Base-by-base conservation (phyloP, 2,797 vertebrate species). In the Heterohyrax brucei region DNA sequence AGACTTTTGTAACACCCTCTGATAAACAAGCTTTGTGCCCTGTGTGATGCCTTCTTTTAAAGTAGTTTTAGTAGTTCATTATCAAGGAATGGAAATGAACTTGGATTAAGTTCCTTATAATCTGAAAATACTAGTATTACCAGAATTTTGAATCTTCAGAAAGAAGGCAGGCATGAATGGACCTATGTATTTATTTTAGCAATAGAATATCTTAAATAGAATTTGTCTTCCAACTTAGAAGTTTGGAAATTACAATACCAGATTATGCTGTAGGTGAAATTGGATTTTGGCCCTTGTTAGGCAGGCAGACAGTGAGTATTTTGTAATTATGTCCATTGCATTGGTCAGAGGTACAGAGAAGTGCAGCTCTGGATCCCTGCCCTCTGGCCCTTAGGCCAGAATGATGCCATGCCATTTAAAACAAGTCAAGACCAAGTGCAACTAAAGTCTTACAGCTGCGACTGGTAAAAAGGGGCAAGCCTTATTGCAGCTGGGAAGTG, bases 31-130 rank as follows among this genome's bases (percentile, higher is more conserved):
- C 59, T 78, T 19, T 39, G 82, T 70, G 75, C 59, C 87, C 77
- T 22, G 62, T 87, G 24, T 0, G 33, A 10, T 3, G 0, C 9
- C 24, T 1, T 68, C 50, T 95, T 87, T 83, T 56, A 1, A 26
- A 1, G 21, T 16, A 7, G 81, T 78, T 59, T 1, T 14, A 7
- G 39, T 21, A 7, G 5, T 75, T 89, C 12, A 0, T 81, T 61
- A 72, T 48, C 64, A 2, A 19, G 2, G 53, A n/a, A 64, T n/a
- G 44, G 79, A 78, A 12, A 48, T 0, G 0, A 91, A 46, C 83
- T 21, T 44, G 14, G 33, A 7, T 39, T 7, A 33, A 16, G 9
- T 12, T n/a, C 28, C n/a, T 19, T 19, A 0, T 39, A 16, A 39
- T 78, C 26, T 30, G 89, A 59, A 87, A 33, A 22, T n/a, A 16